Percentiles rank a stretch among this genome's conserved stretches.
Conservation (phyloP, 1,140 invertebrate genomes). For the Asobara japonica region DNA sequence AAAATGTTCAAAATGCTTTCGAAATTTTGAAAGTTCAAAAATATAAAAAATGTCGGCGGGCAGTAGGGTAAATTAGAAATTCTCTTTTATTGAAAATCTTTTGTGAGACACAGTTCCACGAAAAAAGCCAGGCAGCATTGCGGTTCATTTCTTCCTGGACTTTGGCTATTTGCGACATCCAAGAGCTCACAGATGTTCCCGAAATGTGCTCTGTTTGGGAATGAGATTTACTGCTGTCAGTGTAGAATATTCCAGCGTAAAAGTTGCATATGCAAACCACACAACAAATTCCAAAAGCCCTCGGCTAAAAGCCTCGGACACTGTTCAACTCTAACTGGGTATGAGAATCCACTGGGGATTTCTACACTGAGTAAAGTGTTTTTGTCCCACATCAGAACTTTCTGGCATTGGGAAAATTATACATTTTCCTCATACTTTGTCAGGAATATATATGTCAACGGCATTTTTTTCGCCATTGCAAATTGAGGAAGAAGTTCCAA, state of each 20-base stretch:
- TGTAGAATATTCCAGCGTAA: slow-evolving; percentile 17
- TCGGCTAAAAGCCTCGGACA: not conserved
- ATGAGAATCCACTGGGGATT: not conserved
- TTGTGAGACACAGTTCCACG: not conserved
- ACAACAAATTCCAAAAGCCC: slow-evolving; percentile 11
- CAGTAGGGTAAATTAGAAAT: too few species aligned
- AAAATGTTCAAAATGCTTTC: too few species aligned
- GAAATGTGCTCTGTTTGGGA: not conserved
- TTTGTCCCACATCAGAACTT: not conserved
- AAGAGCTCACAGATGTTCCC: not conserved
- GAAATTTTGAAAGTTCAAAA: too few species aligned
- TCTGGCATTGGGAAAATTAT: not conserved
- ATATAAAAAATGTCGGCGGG: too few species aligned
- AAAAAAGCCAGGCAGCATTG: not conserved
- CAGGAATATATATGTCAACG: too few species aligned
- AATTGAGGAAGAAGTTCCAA: too few species aligned
- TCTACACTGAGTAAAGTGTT: not conserved
- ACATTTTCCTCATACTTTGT: not conserved
- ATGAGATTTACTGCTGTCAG: slow-evolving; percentile 5
- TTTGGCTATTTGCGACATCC: not conserved
- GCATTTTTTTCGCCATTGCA: too few species aligned
- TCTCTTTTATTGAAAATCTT: too few species aligned
- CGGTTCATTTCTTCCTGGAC: not conserved
- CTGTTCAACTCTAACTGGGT: not conserved
- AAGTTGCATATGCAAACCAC: slow-evolving; percentile 12